Evolutionary conservation across 2,113 vertebrate genomes (phyloP).

Genomic region (Ariopsis seemanni): DNA sequence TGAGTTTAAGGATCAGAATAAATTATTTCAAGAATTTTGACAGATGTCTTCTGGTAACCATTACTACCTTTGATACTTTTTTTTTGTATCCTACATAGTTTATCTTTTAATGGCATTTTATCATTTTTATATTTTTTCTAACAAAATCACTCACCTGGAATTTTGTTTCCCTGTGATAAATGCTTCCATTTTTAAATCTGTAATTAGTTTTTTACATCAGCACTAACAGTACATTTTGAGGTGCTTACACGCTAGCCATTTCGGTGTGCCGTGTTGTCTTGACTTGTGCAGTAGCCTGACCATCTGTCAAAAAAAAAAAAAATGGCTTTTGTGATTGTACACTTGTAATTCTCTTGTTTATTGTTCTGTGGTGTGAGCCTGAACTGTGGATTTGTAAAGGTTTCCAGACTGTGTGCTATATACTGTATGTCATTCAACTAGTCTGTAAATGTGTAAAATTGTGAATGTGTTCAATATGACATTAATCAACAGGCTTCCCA

Average conservation of each 20-base stretch:
- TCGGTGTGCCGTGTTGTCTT: not conserved
- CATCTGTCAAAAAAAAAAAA: not conserved
- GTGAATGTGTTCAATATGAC: not conserved
- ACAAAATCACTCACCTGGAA: not conserved
- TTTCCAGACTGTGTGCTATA: not conserved
- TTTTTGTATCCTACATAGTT: not conserved
- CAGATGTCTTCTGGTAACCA: not conserved
- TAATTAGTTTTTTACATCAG: conserved; percentile 40
- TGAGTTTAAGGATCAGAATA: conserved; percentile 51
- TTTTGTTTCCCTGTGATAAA: conserved; percentile 43
- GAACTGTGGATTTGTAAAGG: not conserved
- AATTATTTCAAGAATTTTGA: conserved; percentile 13
- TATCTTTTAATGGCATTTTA: not conserved
- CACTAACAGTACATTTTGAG: not conserved
- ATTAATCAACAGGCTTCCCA: not conserved
- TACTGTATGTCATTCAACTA: not conserved
- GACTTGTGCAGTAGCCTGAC: not conserved
- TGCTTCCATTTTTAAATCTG: conserved; percentile 46
- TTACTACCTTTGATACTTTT: conserved; percentile 9
- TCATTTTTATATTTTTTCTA: not conserved
- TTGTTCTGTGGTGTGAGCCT: not conserved
- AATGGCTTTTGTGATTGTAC: not conserved
- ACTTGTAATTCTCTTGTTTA: not conserved
- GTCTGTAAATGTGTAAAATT: conserved; percentile 1
- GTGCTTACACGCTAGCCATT: not conserved